Evolutionary conservation across 2,888 invertebrate species (phyloP).

Genomic region (Polietes domitor): DNA sequence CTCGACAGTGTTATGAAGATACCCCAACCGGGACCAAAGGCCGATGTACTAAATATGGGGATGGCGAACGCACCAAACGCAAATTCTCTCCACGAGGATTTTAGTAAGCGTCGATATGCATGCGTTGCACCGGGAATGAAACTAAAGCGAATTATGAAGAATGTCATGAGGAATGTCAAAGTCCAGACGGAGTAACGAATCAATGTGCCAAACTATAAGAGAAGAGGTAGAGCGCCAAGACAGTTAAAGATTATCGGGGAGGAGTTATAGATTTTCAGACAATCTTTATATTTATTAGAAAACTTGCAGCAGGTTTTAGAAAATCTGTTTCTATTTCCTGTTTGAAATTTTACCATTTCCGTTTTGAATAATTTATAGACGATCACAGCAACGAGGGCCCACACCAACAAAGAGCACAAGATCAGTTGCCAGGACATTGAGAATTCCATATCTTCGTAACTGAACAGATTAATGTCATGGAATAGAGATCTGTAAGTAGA

Average conservation of each 20-base stretch:
- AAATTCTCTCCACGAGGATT: conserved; percentile 40
- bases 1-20: conserved; percentile 91
- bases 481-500: conserved; percentile 54
- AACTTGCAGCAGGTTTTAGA: no score
- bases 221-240: no score
- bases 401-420: conserved; percentile 68
- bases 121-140: conserved; percentile 72
- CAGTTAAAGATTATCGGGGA: no score
- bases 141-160: conserved; percentile 72
- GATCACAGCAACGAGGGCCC: conserved; percentile 71
- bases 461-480: conserved; percentile 41
- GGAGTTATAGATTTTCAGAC: no score
- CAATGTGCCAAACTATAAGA: conserved; percentile 73
- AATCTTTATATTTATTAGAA: no score
- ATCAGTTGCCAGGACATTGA: conserved; percentile 74
- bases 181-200: conserved; percentile 71
- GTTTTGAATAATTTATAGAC: conserved; percentile 71
- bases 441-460: conserved; percentile 36
- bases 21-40: conserved; percentile 93
- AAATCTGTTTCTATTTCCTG: no score
- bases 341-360: conserved; percentile 70
- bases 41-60: conserved; percentile 83
- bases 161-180: conserved; percentile 68
- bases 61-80: conserved; percentile 43
- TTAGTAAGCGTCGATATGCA: conserved; percentile 66